A percentile compares a stretch with the other conserved stretches of the same genome.
These are phyloP conservation scores for Actinernus sp. DNA, from an alignment of 92 coral and sea anemone genomes.

Conservation along the genomic window DNA sequence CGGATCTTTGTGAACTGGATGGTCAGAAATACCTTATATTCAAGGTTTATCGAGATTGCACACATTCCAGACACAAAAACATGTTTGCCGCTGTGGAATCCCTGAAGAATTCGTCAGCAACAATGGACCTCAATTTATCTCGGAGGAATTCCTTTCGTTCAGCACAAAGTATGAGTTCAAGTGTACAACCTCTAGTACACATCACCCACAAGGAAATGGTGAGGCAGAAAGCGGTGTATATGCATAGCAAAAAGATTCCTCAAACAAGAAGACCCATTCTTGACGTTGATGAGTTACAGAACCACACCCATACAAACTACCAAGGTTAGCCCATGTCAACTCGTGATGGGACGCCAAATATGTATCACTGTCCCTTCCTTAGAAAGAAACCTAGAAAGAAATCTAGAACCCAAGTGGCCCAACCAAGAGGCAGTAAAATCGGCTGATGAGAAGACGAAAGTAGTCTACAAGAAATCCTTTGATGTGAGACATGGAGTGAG, in stretches of 20 bases:
- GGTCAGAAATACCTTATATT: constrained; percentile 36
- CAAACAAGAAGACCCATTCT: constrained; percentile 53
- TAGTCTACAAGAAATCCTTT: too few relatives aligned
- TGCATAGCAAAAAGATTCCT: constrained; percentile 43
- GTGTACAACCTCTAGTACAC: constrained; percentile 57
- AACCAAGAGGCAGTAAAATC: constrained; percentile 7
- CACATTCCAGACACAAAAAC: constrained; percentile 24
- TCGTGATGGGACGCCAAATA: constrained; percentile 48
- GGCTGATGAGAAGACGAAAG: not conserved
- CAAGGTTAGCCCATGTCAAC: constrained; percentile 29
- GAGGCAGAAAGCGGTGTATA: constrained; percentile 59
- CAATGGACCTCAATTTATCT: constrained; percentile 51
- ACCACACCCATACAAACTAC: constrained; percentile 42
- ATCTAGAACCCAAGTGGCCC: too few relatives aligned
- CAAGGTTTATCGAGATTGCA: too few relatives aligned
- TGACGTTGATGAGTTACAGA: constrained; percentile 44
- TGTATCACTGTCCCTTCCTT: constrained; percentile 28
- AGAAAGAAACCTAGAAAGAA: too few relatives aligned
- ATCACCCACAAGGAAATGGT: constrained; percentile 50
- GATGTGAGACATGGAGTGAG: too few relatives aligned
- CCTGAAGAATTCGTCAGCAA: constrained; percentile 43
- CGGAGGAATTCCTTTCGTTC: constrained; percentile 27
- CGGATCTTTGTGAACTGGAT: constrained; percentile 26
- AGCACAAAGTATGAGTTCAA: constrained; percentile 39
- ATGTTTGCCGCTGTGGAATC: constrained; percentile 69